Evolutionary conservation across 92 coral and sea anemone genomes (phyloP), one percentile per base, ranked within the genome.

Genomic region (Meandrina meandrites): DNA sequence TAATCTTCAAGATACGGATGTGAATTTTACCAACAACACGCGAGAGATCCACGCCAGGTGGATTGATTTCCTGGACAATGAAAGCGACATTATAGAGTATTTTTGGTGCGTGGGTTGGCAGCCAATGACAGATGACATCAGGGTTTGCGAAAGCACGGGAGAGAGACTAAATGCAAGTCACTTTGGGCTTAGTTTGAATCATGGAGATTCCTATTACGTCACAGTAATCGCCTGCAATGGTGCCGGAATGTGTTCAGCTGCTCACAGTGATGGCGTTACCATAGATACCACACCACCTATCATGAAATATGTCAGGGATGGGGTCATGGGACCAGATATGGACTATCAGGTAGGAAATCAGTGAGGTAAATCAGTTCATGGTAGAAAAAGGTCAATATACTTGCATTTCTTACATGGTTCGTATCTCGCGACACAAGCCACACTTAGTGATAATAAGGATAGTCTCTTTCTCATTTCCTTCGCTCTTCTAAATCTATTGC

Each of bases 301-400:
- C 4, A 88, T 97, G 94, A 84, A 89, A 28, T 95, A 94, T 42
- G 98, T 97, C 75, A 96, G 97, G 81, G 99, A 97, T 87, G 99
- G 99, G 28, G 86, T 97, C 34, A 96, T 95, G 90, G 99, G 98
- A 16, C 97, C 99, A 37, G 99, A 97, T 36, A 97, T 97, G 87
- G 98, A 97, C 86, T 95, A 79, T 66, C 99, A 97, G 98, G 99
- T 93, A 81, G 69, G 53, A 12, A 48, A 48, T n/a, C n/a, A n/a
- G n/a, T n/a, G n/a, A n/a, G n/a, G n/a, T n/a, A 40, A 40, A 40
- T 40, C 45, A 40, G 2, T 40, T 40, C 45, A 40, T 6, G 45
- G 45, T 40, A 40, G 45, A 40, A 40, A 40, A 40, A 40, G 45
- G 45, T 40, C 2, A 40, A 40, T 40, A 40, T 40, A 40, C 45